phyloP scores from a whole-genome alignment of 2,888 invertebrate genomes.

The Gymnosoma rotundatum region DNA sequence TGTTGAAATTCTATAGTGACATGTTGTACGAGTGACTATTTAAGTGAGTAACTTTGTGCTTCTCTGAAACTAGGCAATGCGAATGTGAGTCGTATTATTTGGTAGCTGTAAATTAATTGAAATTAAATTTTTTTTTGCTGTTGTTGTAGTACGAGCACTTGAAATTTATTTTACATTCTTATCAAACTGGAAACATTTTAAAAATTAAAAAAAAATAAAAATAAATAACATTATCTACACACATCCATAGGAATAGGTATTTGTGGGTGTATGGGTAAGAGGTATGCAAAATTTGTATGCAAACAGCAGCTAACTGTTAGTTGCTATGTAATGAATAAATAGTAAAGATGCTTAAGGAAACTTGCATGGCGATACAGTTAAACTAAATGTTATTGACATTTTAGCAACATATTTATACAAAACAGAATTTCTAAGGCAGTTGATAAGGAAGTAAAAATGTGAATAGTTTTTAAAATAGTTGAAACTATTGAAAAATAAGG shows the following conservation, averaged over 20 bases:
- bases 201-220: background rate
- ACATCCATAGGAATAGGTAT: background rate
- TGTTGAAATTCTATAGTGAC: conserved; percentile 14
- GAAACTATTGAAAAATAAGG: too few species aligned
- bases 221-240: background rate
- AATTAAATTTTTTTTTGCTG: conserved; percentile 49
- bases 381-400: conserved; percentile 35
- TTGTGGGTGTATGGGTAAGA: background rate
- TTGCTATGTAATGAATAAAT: conserved; percentile 35
- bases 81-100: conserved; percentile 19
- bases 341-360: conserved; percentile 24
- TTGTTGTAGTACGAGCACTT: conserved; percentile 10
- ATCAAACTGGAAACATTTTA: conserved; percentile 45
- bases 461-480: background rate
- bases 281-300: conserved; percentile 29
- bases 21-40: conserved; percentile 4
- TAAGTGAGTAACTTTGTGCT: too few species aligned
- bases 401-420: background rate
- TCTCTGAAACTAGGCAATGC: too few species aligned
- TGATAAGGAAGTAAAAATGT: conserved; percentile 2
- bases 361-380: conserved; percentile 3
- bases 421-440: background rate
- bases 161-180: conserved; percentile 42
- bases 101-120: conserved; percentile 63
- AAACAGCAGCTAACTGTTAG: conserved; percentile 6